Percentiles rank a stretch among this genome's conserved stretches.
phyloP scores from a whole-genome alignment of 2,797 vertebrate species.

The Melanotaenia pygmaea region DNA sequence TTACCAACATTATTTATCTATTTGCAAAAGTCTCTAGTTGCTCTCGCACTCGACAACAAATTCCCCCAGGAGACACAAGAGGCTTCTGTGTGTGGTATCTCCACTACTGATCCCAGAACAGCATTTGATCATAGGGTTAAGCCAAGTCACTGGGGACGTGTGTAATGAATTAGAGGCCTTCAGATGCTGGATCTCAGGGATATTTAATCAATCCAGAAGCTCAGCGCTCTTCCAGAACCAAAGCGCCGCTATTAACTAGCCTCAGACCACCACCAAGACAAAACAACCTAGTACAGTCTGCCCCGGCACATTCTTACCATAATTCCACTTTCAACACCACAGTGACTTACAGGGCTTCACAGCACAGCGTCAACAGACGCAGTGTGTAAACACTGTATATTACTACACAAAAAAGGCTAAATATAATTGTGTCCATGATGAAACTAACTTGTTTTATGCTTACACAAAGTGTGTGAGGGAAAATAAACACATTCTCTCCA shows the following conservation, averaged over 20 bases:
- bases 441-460: slow-evolving; percentile 46
- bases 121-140: slow-evolving; percentile 55
- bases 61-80: slow-evolving; percentile 34
- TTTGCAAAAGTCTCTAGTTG: slow-evolving; percentile 53
- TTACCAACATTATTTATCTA: slow-evolving; percentile 67
- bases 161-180: slow-evolving; percentile 67
- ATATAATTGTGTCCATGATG: slow-evolving; percentile 14
- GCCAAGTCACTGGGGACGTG: slow-evolving; percentile 50
- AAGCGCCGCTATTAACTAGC: slow-evolving; percentile 63
- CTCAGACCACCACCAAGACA: slow-evolving; percentile 70
- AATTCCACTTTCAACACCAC: slow-evolving; percentile 64
- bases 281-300: slow-evolving; percentile 57
- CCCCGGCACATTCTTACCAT: slow-evolving; percentile 56
- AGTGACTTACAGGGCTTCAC: slow-evolving; percentile 54
- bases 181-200: slow-evolving; percentile 61
- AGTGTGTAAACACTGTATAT: slow-evolving; percentile 36
- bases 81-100: slow-evolving; percentile 70
- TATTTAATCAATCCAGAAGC: slow-evolving; percentile 65
- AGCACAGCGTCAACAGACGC: slow-evolving; percentile 52
- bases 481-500: slow-evolving; percentile 55
- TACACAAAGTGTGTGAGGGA: slow-evolving; percentile 19
- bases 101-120: slow-evolving; percentile 45
- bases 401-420: slow-evolving; percentile 34
- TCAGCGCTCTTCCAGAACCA: slow-evolving; percentile 65
- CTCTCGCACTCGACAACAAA: slow-evolving; percentile 53